Evolutionary conservation across 2,888 invertebrate species (phyloP).

Genomic region (Leucoma salicis): DNA sequence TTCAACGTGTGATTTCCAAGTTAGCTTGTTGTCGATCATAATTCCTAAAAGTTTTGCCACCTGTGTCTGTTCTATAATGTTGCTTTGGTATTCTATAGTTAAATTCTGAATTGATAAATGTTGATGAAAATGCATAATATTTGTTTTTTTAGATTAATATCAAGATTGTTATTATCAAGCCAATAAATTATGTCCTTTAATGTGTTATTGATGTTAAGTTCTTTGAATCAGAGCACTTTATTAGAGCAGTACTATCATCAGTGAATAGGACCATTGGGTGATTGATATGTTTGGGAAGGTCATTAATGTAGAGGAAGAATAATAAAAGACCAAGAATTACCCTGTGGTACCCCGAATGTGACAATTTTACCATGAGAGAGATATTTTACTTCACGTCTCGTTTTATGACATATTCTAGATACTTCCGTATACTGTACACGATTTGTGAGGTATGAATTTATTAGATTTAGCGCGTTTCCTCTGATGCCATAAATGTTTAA

Average conservation of each 20-base stretch:
- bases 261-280: background rate
- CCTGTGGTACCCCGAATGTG: constrained; percentile 1
- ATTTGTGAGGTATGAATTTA: too few relatives aligned
- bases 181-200: background rate
- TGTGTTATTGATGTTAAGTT: background rate
- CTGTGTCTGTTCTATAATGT: background rate
- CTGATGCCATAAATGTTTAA: too few relatives aligned
- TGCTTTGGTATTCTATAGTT: background rate
- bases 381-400: too few relatives aligned
- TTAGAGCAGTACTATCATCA: background rate
- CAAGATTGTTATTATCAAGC: background rate
- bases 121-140: background rate
- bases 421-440: too few relatives aligned
- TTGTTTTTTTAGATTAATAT: background rate
- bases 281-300: background rate
- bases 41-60: background rate
- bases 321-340: background rate
- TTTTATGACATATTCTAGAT: too few relatives aligned
- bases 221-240: background rate
- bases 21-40: too few relatives aligned
- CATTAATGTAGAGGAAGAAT: background rate
- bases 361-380: too few relatives aligned
- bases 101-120: too few relatives aligned
- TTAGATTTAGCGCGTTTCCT: too few relatives aligned
- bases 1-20: too few relatives aligned